A percentile compares a stretch with the other conserved stretches of the same genome.
These are phyloP conservation scores for Drosophila tsacasi DNA, from an alignment of 1,140 invertebrate genomes.

Conservation along the genomic window DNA sequence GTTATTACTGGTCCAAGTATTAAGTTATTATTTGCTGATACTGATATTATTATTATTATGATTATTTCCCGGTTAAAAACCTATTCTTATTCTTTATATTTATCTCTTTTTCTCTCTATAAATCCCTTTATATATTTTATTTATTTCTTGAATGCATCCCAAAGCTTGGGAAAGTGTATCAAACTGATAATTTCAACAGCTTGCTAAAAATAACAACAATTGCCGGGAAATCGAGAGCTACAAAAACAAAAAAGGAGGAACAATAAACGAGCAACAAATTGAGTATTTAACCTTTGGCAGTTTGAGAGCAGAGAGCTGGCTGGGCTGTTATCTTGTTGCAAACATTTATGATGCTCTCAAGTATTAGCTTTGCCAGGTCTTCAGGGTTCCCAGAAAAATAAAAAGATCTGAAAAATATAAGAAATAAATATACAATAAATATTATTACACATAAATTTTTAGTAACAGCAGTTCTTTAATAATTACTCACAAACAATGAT, in stretches of 20 bases:
- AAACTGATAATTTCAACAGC: conserved; percentile 42
- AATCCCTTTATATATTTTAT: background rate
- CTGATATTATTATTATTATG: too few species aligned
- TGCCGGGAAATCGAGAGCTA: conserved; percentile 52
- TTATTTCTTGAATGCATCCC: background rate
- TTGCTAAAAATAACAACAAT: conserved; percentile 59
- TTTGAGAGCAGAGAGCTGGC: conserved; percentile 26
- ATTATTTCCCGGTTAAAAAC: background rate
- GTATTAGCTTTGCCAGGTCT: background rate
- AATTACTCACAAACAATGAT: background rate
- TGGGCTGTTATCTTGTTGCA: conserved; percentile 33
- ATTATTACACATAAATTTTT: background rate
- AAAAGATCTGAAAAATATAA: background rate
- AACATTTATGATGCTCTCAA: conserved; percentile 22
- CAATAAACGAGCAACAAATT: conserved; percentile 73
- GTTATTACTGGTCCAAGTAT: background rate
- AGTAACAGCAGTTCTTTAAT: too few species aligned
- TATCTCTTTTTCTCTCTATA: background rate
- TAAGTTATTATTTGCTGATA: background rate
- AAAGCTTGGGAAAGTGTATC: background rate
- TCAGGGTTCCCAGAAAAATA: background rate
- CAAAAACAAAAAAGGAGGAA: conserved; percentile 22
- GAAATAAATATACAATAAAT: background rate
- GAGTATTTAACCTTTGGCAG: conserved; percentile 79
- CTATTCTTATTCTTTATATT: background rate